Evolutionary conservation across 2,113 vertebrate species (phyloP).

Genomic region (Apodemus speciosus): DNA sequence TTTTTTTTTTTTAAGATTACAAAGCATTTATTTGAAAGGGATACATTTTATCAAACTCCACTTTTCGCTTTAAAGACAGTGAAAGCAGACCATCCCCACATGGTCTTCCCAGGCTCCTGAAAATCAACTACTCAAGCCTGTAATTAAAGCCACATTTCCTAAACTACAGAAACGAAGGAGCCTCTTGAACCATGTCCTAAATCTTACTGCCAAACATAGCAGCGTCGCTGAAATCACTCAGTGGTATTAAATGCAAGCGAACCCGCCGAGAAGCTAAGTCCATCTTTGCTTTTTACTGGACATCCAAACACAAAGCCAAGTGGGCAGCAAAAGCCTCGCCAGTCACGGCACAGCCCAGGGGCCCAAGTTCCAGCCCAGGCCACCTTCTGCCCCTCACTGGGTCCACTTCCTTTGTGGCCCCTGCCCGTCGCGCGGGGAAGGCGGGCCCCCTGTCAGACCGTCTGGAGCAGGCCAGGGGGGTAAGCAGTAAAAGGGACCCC

Average conservation of each 20-base stretch:
- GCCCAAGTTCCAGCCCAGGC: background rate
- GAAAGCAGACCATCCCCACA: constrained; percentile 11
- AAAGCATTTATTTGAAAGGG: constrained; percentile 47
- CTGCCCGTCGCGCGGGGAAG: background rate
- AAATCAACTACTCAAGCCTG: constrained; percentile 31
- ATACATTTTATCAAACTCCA: constrained; percentile 26
- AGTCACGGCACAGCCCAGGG: background rate
- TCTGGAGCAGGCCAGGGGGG: background rate
- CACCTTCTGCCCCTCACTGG: background rate
- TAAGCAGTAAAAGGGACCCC: background rate
- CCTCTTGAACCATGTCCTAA: constrained; percentile 52
- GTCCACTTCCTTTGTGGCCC: constrained; percentile 21
- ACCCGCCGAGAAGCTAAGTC: background rate
- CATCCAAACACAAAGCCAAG: background rate
- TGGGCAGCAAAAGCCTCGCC: background rate
- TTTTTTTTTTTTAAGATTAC: background rate
- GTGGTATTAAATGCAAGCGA: background rate
- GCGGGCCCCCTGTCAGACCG: background rate
- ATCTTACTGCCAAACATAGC: constrained; percentile 50
- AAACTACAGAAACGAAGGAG: constrained; percentile 28
- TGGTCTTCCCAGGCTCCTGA: constrained; percentile 25
- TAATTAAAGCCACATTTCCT: constrained; percentile 61
- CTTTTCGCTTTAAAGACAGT: constrained; percentile 17
- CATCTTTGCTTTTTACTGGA: background rate
- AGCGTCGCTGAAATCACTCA: constrained; percentile 48